Base-by-base conservation (phyloP, 92 coral and sea anemone species). In the Ricordea florida region DNA sequence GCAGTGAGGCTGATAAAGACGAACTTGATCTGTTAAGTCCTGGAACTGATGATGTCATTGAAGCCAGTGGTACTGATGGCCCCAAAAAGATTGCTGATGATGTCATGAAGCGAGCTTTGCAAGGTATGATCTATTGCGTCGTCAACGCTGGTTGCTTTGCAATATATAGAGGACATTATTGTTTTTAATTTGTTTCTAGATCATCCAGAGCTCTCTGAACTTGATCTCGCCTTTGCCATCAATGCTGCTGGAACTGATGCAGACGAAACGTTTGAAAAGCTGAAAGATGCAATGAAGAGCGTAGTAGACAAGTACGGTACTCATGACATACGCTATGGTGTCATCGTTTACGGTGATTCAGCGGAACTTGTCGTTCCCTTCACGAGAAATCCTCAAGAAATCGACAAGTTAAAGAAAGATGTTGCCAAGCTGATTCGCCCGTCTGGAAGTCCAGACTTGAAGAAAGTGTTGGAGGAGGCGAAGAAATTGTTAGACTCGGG, bases 161-260 rank as follows among this genome's bases (percentile, higher is more conserved):
- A 21, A 62, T 18, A 2, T 18, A 55, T 0, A 14, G 18, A 2
- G 10, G 27, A 8, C 13, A 8, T 52, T 9, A 11, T 55, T 49
- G 9, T 36, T 7, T 17, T 31, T 16, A 0, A n/a, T 47, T 10
- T 35, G 26, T 28, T 79, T 64, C 13, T 52, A 83, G 87, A 82
- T 33, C 37, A 73, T 56, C 87, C 87, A 60, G 71, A 46, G 55
- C 42, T 68, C 10, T 84, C 89, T 52, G 62, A 78, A 10, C 31
- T 86, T 29, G 91, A 89, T 51, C 66, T 89, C 37, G 79, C 50
- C 24, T 89, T 89, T 57, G 91, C 94, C 41, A 77, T 89, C 51
- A 85, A 83, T 25, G 79, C 94, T 11, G 78, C 90, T 3, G 84
- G 85, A 10, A 46, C 52, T 6, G 75, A 66, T 27, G 82, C 83